phyloP scores from a whole-genome alignment of 2,888 invertebrate species.

The Anorthoa munda region DNA sequence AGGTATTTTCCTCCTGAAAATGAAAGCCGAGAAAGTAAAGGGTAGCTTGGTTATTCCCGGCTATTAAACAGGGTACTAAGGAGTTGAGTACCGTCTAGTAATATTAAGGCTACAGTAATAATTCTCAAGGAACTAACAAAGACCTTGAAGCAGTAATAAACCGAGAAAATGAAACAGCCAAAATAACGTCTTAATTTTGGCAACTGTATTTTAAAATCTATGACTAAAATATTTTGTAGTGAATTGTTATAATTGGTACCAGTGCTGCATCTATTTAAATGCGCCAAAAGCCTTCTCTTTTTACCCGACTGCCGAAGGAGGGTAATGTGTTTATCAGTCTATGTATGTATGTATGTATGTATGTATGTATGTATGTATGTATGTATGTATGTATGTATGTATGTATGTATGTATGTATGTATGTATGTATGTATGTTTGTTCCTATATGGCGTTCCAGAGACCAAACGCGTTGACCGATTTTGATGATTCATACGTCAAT shows the following conservation, averaged over 20 bases:
- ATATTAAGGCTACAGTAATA: slow-evolving; percentile 28
- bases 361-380: no score
- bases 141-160: slow-evolving; percentile 35
- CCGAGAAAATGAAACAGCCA: background rate
- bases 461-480: no score
- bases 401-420: no score
- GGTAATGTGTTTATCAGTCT: no score
- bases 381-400: no score
- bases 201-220: slow-evolving; percentile 5
- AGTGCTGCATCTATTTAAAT: background rate
- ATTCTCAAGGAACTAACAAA: slow-evolving; percentile 16
- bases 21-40: slow-evolving; percentile 15
- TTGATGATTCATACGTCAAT: no score
- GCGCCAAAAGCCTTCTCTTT: background rate
- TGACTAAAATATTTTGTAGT: slow-evolving; percentile 5
- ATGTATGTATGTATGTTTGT: no score
- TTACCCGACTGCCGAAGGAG: no score
- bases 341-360: no score
- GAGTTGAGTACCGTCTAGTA: slow-evolving; percentile 18
- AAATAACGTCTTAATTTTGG: slow-evolving; percentile 19
- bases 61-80: slow-evolving; percentile 32
- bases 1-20: slow-evolving; percentile 52
- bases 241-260: slow-evolving; percentile 15
- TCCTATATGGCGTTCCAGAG: no score
- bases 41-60: slow-evolving; percentile 22